Conservation (phyloP, 2,888 invertebrate species). For the Hermodice carunculata region DNA sequence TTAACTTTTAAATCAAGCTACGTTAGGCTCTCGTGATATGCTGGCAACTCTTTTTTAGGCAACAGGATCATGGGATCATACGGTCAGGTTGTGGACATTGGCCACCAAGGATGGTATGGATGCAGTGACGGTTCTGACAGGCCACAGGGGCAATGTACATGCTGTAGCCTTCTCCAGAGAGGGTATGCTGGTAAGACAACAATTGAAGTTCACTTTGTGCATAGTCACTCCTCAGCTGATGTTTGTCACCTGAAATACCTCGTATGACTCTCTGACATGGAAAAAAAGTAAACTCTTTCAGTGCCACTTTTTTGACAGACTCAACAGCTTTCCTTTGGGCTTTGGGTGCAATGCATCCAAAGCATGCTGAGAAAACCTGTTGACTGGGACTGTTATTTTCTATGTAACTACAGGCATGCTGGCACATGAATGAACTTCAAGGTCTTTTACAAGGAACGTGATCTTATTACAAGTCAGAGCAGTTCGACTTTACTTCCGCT, state of each 20-base stretch:
- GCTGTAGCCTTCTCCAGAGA: conserved; percentile 65
- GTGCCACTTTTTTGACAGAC: too few relatives aligned
- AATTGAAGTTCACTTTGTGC: not conserved
- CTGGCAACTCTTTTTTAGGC: conserved; percentile 50
- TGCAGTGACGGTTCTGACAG: conserved; percentile 48
- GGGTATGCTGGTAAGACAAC: conserved; percentile 60
- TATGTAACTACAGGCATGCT: too few relatives aligned
- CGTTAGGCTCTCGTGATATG: not conserved
- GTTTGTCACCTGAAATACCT: not conserved
- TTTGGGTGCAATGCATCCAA: too few relatives aligned
- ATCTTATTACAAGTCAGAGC: too few relatives aligned
- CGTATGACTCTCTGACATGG: not conserved
- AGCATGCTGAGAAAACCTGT: too few relatives aligned
- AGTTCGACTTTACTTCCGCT: too few relatives aligned
- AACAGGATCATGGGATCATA: conserved; percentile 67
- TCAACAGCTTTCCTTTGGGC: too few relatives aligned
- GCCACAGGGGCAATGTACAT: conserved; percentile 65
- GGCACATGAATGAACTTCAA: too few relatives aligned
- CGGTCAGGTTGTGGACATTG: conserved; percentile 62
- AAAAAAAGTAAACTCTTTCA: too few relatives aligned
- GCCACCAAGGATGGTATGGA: not conserved
- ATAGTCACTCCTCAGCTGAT: not conserved
- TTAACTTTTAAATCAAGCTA: too few relatives aligned
- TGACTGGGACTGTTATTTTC: too few relatives aligned
- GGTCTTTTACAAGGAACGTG: too few relatives aligned